Conservation (phyloP, 2,797 vertebrate genomes). For the Centroberyx gerrardi region DNA sequence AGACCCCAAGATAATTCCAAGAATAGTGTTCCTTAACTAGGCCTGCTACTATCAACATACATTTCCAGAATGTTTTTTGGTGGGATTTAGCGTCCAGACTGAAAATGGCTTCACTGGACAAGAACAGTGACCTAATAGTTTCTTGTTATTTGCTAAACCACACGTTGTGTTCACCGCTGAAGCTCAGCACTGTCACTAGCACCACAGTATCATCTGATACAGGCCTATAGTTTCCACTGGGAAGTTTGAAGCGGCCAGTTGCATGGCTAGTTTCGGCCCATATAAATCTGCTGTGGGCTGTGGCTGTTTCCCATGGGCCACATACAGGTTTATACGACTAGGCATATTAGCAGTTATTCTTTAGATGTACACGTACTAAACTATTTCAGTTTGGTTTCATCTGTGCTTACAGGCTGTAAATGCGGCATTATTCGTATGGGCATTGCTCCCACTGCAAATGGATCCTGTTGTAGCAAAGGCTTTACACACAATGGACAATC, state of each 20-base stretch:
- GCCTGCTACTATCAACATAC: too few relatives aligned
- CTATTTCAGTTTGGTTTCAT: conserved; percentile 8
- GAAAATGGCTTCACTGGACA: neutral
- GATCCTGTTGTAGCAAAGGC: conserved; percentile 34
- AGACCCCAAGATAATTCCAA: too few relatives aligned
- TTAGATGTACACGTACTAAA: conserved; percentile 13
- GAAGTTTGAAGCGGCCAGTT: neutral
- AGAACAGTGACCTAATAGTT: neutral
- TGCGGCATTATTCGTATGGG: conserved; percentile 21
- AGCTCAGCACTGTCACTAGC: neutral
- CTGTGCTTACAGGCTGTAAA: neutral
- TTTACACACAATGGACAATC: conserved; percentile 57
- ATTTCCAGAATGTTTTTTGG: neutral
- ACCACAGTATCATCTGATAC: neutral
- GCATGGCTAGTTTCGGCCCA: conserved; percentile 4
- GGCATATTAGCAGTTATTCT: neutral
- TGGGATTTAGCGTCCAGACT: neutral
- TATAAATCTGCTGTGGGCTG: conserved; percentile 38
- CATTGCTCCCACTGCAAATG: conserved; percentile 9
- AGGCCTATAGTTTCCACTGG: neutral
- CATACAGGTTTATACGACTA: neutral
- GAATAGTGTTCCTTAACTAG: too few relatives aligned
- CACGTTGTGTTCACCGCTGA: neutral
- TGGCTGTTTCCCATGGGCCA: conserved; percentile 15
- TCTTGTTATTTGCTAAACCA: neutral